Conservation (phyloP, 2,888 invertebrate species). For the Carterocephalus palaemon region DNA sequence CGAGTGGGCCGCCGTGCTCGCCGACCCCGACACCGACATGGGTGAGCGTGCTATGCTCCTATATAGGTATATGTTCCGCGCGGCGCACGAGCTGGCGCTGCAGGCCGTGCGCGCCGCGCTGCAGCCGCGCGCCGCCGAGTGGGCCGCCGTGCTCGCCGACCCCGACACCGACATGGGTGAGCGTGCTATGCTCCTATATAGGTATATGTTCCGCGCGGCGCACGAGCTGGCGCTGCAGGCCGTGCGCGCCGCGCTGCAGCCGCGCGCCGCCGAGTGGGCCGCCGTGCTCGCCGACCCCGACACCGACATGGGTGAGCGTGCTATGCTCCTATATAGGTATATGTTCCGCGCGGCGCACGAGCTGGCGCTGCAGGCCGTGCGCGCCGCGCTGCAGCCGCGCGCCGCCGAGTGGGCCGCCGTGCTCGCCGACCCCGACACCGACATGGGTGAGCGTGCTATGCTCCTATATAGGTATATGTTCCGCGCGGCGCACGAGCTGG, state of each 20-base stretch:
- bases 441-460: constrained; percentile 42
- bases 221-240: constrained; percentile 46
- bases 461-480: no score
- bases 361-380: constrained; percentile 43
- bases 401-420: constrained; percentile 51
- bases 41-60: no score
- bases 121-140: constrained; percentile 43
- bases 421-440: constrained; percentile 43
- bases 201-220: no score
- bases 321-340: no score
- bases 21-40: constrained; percentile 39
- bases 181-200: no score
- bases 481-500: constrained; percentile 51
- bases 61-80: no score
- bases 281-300: constrained; percentile 44
- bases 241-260: constrained; percentile 48
- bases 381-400: constrained; percentile 48
- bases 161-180: constrained; percentile 42
- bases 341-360: no score
- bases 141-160: constrained; percentile 51
- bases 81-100: constrained; percentile 46
- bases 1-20: constrained; percentile 54
- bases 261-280: constrained; percentile 51
- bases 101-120: constrained; percentile 49
- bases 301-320: constrained; percentile 39